These are phyloP conservation scores for Callaeas wilsoni DNA, from an alignment of 2,113 vertebrate genomes.

Conservation along the genomic window DNA sequence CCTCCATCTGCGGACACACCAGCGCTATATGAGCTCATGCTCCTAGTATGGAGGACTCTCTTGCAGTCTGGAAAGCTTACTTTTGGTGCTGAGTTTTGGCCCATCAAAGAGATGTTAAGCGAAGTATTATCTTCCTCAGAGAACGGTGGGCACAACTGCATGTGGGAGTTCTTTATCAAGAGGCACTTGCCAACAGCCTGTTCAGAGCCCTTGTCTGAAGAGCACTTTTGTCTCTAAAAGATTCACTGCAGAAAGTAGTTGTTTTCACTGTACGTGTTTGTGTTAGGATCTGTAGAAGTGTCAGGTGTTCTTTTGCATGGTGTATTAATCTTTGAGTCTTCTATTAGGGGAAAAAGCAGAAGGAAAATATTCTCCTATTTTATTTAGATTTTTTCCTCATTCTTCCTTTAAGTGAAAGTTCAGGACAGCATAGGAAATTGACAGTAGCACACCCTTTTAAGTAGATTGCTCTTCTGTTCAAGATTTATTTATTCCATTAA, in stretches of 20 bases:
- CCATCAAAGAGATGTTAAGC: not conserved
- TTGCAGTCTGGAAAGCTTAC: not conserved
- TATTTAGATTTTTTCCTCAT: not conserved
- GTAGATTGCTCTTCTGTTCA: not conserved
- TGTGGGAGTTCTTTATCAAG: not conserved
- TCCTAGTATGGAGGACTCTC: fast-evolving
- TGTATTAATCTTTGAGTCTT: not conserved
- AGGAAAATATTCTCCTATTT: not conserved
- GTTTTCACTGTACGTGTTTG: not conserved
- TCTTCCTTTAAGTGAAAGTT: not conserved
- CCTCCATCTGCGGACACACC: not conserved
- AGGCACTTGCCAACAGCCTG: not conserved
- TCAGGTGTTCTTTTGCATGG: not conserved
- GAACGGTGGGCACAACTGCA: not conserved
- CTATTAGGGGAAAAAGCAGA: not conserved
- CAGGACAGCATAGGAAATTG: not conserved
- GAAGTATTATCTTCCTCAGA: not conserved
- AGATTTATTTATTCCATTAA: not conserved
- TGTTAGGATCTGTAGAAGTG: not conserved
- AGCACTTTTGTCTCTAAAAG: not conserved
- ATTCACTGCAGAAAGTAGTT: not conserved
- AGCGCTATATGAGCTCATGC: not conserved
- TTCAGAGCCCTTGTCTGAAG: not conserved
- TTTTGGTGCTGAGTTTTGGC: not conserved
- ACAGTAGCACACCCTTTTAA: not conserved